phyloP scores from a whole-genome alignment of 2,888 invertebrate species.

The Drosophila percnosoma region DNA sequence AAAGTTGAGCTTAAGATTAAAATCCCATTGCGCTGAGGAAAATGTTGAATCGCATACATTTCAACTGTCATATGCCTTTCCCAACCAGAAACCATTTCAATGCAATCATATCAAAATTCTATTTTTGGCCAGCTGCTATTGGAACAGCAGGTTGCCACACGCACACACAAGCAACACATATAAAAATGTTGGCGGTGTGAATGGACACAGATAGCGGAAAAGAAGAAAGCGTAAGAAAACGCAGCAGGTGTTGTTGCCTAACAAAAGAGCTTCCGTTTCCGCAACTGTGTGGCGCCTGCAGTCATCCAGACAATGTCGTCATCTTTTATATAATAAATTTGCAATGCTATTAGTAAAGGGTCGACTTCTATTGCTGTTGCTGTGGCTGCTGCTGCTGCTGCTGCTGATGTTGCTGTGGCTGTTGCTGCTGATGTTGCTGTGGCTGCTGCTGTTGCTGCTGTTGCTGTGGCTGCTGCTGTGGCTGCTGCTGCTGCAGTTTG shows the following conservation, averaged over 20 bases:
- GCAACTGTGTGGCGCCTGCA: constrained; percentile 14
- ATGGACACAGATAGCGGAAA: not conserved
- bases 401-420: not conserved
- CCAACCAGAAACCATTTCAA: not conserved
- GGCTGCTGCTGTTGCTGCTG: not conserved
- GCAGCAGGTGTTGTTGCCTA: constrained; percentile 24
- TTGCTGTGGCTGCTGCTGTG: not conserved
- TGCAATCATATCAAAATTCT: not conserved
- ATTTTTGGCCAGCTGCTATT: not conserved
- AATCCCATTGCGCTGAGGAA: not conserved
- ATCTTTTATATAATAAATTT: constrained; percentile 49
- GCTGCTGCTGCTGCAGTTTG: not conserved
- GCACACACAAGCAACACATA: constrained; percentile 1
- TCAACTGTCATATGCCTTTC: not conserved
- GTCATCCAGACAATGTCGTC: constrained; percentile 38
- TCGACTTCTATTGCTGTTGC: constrained; percentile 4
- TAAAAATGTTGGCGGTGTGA: not conserved
- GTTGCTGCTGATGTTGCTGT: not conserved
- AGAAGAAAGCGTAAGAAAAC: constrained; percentile 12
- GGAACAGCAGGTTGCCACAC: not conserved
- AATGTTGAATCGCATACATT: not conserved
- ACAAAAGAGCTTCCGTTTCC: constrained; percentile 37
- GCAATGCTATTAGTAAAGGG: constrained; percentile 43
- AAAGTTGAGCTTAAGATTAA: not conserved
- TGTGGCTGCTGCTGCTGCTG: not conserved